phyloP scores from a whole-genome alignment of 2,113 vertebrate species.

The Nycticryphes semicollaris region DNA sequence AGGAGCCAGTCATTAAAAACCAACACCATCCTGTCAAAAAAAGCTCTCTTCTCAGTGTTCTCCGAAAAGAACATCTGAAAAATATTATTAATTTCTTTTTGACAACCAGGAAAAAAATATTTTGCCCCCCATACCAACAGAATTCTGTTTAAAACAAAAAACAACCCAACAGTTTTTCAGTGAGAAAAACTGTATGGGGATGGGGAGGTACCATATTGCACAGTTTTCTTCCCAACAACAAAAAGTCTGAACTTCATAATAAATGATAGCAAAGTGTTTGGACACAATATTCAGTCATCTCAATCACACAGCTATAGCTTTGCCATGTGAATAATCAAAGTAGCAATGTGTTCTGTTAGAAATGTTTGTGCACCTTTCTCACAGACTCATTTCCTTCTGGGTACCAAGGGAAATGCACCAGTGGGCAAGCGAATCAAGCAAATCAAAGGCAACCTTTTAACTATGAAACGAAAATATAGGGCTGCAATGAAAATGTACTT shows the following conservation, averaged over 20 bases:
- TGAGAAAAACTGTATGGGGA: not conserved
- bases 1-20: not conserved
- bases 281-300: not conserved
- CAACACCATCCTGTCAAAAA: not conserved
- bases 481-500: not conserved
- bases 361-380: not conserved
- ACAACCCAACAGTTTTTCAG: accelerated
- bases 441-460: not conserved
- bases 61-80: not conserved
- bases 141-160: not conserved
- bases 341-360: not conserved
- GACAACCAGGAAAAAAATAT: not conserved
- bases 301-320: not conserved
- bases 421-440: not conserved
- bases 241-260: not conserved
- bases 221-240: not conserved
- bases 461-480: not conserved
- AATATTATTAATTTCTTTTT: not conserved
- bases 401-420: accelerated
- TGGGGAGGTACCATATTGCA: not conserved
- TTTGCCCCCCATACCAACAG: not conserved
- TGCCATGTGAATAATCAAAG: not conserved
- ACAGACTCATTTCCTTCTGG: not conserved
- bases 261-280: accelerated
- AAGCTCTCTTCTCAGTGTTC: not conserved